Conservation (phyloP, 2,113 vertebrate species). For the Nyctibius bracteatus region DNA sequence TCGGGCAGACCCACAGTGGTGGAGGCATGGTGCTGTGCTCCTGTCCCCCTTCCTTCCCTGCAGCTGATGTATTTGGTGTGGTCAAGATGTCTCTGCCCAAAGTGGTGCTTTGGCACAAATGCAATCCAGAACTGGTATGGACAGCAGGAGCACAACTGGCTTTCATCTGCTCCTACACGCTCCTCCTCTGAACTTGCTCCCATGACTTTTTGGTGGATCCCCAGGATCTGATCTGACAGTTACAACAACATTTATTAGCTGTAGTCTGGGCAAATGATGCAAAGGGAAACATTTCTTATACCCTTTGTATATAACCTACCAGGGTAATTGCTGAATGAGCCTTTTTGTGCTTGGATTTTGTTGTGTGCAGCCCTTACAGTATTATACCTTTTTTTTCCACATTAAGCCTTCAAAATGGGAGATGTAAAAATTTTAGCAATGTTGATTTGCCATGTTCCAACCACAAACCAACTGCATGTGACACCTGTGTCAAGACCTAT, state of each 20-base stretch:
- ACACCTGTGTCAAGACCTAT: not conserved
- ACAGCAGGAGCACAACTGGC: not conserved
- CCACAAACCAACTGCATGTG: not conserved
- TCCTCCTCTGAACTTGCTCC: not conserved
- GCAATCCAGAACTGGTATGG: not conserved
- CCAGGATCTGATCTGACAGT: not conserved
- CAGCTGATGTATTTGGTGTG: not conserved
- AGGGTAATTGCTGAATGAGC: not conserved
- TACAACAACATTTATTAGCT: constrained; percentile 1
- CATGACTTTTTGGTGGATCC: not conserved
- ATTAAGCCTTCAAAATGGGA: not conserved
- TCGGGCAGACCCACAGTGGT: not conserved
- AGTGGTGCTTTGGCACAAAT: not conserved
- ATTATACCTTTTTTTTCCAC: not conserved
- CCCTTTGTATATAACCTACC: not conserved
- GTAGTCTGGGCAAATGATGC: not conserved
- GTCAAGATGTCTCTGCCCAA: not conserved
- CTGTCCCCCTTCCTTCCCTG: accelerated
- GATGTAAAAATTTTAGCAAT: not conserved
- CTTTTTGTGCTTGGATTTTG: not conserved
- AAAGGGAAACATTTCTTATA: not conserved
- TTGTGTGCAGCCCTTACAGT: not conserved
- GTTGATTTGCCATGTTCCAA: not conserved
- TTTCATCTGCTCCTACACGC: not conserved
- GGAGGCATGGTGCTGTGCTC: not conserved